Evolutionary conservation across 2,888 invertebrate genomes (phyloP).

Genomic region (Pammene fasciana): DNA sequence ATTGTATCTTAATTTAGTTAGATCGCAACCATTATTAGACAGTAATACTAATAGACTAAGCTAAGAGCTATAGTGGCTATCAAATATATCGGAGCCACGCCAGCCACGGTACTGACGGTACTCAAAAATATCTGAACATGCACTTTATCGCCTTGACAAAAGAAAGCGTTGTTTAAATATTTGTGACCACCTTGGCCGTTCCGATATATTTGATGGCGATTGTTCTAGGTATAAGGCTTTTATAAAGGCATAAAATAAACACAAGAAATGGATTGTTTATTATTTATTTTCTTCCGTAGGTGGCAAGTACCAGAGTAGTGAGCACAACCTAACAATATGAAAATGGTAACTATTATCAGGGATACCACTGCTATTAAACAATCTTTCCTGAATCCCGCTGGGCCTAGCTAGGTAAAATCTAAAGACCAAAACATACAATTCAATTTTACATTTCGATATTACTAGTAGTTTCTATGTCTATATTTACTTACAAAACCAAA

Average conservation of each 20-base stretch:
- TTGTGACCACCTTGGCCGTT: too few species aligned
- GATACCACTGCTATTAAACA: constrained; percentile 68
- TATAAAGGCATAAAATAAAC: constrained; percentile 55
- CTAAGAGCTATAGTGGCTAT: too few species aligned
- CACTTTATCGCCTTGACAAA: too few species aligned
- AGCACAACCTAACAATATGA: constrained; percentile 77
- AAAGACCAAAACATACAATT: constrained; percentile 38
- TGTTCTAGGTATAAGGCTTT: too few species aligned
- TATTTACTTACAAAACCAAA: constrained; percentile 31
- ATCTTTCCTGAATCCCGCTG: constrained; percentile 40
- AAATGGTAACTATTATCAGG: constrained; percentile 83
- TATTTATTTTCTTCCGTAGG: constrained; percentile 78
- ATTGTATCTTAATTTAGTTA: too few species aligned
- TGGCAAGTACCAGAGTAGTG: constrained; percentile 81
- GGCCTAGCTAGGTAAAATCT: constrained; percentile 36
- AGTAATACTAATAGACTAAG: too few species aligned
- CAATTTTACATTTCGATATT: constrained; percentile 42
- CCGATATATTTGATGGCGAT: neutral
- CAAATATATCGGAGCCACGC: too few species aligned
- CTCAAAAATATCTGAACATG: too few species aligned
- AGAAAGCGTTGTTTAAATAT: too few species aligned
- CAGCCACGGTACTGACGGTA: too few species aligned
- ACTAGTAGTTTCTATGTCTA: constrained; percentile 33
- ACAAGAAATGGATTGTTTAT: constrained; percentile 67
- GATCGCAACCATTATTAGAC: too few species aligned